Evolutionary conservation across 2,113 vertebrate species (phyloP).

Genomic region (Suricata suricatta): DNA sequence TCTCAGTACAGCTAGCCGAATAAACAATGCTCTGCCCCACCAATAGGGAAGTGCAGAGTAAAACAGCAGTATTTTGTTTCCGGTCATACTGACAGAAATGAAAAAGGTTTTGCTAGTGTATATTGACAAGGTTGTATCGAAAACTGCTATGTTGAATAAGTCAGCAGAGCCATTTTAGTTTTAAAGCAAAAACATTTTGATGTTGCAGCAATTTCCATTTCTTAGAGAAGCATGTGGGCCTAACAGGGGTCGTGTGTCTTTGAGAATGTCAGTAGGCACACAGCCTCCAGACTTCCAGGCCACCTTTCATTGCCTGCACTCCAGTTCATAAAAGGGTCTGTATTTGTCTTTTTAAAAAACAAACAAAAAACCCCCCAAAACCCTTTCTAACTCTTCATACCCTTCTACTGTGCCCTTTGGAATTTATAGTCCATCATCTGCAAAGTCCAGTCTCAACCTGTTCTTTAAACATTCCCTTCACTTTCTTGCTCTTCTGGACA

Average conservation of each 20-base stretch:
- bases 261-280: background rate
- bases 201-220: background rate
- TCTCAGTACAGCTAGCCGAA: background rate
- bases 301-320: background rate
- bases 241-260: background rate
- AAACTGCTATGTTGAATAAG: background rate
- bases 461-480: background rate
- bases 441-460: background rate
- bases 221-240: background rate
- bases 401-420: background rate
- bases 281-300: background rate
- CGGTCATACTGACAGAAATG: background rate
- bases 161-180: background rate
- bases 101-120: background rate
- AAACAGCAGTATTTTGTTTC: background rate
- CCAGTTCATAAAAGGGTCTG: background rate
- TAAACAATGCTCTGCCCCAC: background rate
- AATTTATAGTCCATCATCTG: background rate
- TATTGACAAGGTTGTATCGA: background rate
- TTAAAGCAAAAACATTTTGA: slow-evolving; percentile 27
- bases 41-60: background rate
- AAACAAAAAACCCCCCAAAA: background rate
- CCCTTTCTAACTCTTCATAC: background rate
- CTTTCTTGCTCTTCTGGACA: background rate
- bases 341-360: background rate